phyloP scores from a whole-genome alignment of 1,140 invertebrate species.

The Bombus affinis region DNA sequence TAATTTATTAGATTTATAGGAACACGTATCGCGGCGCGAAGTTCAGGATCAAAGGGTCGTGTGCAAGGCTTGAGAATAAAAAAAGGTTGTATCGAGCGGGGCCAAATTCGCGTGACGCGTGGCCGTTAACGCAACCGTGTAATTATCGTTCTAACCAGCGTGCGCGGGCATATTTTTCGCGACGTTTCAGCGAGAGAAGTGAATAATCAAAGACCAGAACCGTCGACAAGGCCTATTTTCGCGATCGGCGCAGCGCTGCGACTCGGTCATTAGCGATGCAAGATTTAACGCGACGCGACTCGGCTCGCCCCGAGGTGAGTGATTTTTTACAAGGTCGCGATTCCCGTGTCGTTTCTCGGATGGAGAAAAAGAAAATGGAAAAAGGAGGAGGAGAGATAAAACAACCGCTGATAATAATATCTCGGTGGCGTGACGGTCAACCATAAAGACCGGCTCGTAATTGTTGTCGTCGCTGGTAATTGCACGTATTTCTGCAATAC shows the following conservation, averaged over 20 bases:
- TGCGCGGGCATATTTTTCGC: constrained; percentile 49
- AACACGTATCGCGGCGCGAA: neutral
- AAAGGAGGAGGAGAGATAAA: constrained; percentile 4
- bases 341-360: neutral
- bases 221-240: constrained; percentile 40
- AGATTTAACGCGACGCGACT: constrained; percentile 29
- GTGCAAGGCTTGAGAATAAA: neutral
- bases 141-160: constrained; percentile 57
- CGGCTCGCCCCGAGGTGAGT: neutral
- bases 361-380: neutral
- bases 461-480: constrained; percentile 69
- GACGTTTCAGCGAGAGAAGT: constrained; percentile 55
- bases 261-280: constrained; percentile 16
- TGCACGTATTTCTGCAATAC: constrained; percentile 59
- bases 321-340: constrained; percentile 9
- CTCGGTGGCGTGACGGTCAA: constrained; percentile 65
- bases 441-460: constrained; percentile 69
- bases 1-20: constrained; percentile 7
- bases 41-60: neutral
- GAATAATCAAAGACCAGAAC: constrained; percentile 58
- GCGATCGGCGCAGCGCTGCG: neutral
- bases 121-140: constrained; percentile 57
- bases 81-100: constrained; percentile 19
- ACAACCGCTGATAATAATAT: constrained; percentile 40
- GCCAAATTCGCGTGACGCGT: constrained; percentile 53